Evolutionary conservation across 1,140 invertebrate genomes (phyloP).

Genomic region (Drosophila suzukii): DNA sequence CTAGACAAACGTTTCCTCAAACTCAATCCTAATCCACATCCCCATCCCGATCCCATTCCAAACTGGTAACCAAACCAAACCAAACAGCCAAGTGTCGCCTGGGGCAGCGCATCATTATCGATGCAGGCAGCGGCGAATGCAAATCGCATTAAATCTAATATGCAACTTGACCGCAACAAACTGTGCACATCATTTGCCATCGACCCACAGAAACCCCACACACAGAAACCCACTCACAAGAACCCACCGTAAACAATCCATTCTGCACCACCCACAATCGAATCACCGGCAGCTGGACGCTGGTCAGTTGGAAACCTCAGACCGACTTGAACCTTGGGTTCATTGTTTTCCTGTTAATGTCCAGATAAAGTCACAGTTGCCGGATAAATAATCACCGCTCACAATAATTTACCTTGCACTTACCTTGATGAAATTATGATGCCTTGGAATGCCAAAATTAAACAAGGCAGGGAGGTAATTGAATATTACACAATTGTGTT

Average conservation of each 20-base stretch:
- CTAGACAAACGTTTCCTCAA: slow-evolving; percentile 29
- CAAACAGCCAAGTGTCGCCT: slow-evolving; percentile 43
- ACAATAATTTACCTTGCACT: slow-evolving; percentile 17
- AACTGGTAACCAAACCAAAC: slow-evolving; percentile 40
- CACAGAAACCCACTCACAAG: not conserved
- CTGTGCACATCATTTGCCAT: slow-evolving; percentile 61
- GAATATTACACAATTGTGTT: not conserved
- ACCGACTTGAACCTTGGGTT: slow-evolving; percentile 27
- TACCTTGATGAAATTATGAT: slow-evolving; percentile 11
- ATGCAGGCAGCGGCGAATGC: slow-evolving; percentile 56
- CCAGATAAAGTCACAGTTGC: slow-evolving; percentile 20
- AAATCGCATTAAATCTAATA: slow-evolving; percentile 81
- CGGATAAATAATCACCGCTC: slow-evolving; percentile 22
- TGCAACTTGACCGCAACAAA: slow-evolving; percentile 69
- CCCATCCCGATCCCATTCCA: slow-evolving; percentile 2
- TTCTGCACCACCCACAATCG: not conserved
- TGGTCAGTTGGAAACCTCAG: slow-evolving; percentile 17
- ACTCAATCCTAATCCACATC: slow-evolving; percentile 6
- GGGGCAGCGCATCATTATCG: slow-evolving; percentile 57
- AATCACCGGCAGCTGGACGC: slow-evolving; percentile 3
- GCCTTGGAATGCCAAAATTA: not conserved
- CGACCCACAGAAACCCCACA: not conserved
- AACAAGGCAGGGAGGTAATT: not conserved
- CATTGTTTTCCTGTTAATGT: slow-evolving; percentile 27
- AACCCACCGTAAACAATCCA: not conserved